Base-by-base conservation (phyloP, 1,140 invertebrate species). In the Radopholus similis region DNA sequence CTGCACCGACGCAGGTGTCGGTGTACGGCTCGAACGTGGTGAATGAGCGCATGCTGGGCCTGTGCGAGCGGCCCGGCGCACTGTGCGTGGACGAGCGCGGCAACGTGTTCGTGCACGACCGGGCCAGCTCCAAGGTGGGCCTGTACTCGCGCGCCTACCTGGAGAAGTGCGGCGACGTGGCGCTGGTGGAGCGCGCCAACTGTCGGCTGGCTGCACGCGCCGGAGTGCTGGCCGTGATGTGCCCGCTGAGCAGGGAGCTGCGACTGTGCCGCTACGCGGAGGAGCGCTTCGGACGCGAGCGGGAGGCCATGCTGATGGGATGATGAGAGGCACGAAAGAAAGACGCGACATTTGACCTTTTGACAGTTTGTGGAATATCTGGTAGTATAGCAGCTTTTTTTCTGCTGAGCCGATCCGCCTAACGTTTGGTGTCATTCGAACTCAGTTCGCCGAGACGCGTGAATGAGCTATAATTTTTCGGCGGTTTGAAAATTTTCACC, bases 51-150 rank as follows among this genome's bases (percentile, higher is more conserved):
- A 77, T 73, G 38, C 13, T 73, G 26, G 72, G 73, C 44, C 38
- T 73, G 11, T 71, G 73, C 28, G 72, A 77, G 30, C 51, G 72
- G 51, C 73, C 72, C 9, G 72, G 47, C 15, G 53, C 74, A 49
- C 21, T 73, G n/a, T 44, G 64, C 30, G 49, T 73, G 32, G 72
- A 73, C 34, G 75, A 73, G 23, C 30, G 44, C 23, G 57, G 72
- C 2, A 76, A 75, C 40, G 13, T 76, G 15, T 77, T 73, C 42
- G 75, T 76, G 8, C 76, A 76, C 54, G 72, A 73, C 51, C 44
- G 59, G 35, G 76, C 72, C 8, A 73, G 51, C 8, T 71, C 49
- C 47, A 44, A 49, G 35, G 54, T 73, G 26, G 64, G 64, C 23
- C 40, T 54, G 21, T 57, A 73, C 37, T 73, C 73, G 23, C 38